Conservation (phyloP, 2,113 vertebrate species). For the Lates calcarifer region DNA sequence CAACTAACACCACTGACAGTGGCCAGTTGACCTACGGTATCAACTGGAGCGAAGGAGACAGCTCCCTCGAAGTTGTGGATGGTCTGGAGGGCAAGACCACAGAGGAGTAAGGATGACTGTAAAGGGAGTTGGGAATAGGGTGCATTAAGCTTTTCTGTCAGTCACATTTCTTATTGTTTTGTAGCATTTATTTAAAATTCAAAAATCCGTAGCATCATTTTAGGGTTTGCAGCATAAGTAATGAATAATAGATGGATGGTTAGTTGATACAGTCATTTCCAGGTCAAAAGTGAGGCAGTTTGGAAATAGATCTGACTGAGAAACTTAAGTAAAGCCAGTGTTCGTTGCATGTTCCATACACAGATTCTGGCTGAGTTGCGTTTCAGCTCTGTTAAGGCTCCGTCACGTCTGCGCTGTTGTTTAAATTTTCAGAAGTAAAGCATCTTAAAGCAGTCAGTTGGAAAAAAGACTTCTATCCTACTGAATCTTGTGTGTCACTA, state of each 20-base stretch:
- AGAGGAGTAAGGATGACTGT: conserved; percentile 85
- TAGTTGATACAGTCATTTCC: neutral
- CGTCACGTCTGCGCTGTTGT: neutral
- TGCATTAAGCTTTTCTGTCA: neutral
- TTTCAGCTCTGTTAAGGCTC: neutral
- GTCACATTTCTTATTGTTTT: neutral
- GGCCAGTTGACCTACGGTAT: conserved; percentile 79
- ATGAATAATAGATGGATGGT: neutral
- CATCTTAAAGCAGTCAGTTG: no score
- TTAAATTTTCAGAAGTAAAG: neutral
- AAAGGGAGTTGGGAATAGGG: neutral
- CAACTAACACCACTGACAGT: conserved; percentile 20
- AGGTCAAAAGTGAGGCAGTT: neutral
- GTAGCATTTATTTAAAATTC: neutral
- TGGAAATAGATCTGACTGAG: neutral
- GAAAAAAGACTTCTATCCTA: no score
- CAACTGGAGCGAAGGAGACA: conserved; percentile 92
- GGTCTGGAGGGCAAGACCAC: conserved; percentile 88
- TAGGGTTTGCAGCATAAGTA: neutral
- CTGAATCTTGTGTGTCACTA: no score
- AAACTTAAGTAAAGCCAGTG: no score
- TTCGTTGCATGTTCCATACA: no score
- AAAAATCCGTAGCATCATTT: neutral
- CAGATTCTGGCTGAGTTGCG: no score
- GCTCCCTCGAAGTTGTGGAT: conserved; percentile 90